These are phyloP conservation scores for Probaryconus sp. DNA, from an alignment of 1,140 invertebrate genomes.

Conservation along the genomic window DNA sequence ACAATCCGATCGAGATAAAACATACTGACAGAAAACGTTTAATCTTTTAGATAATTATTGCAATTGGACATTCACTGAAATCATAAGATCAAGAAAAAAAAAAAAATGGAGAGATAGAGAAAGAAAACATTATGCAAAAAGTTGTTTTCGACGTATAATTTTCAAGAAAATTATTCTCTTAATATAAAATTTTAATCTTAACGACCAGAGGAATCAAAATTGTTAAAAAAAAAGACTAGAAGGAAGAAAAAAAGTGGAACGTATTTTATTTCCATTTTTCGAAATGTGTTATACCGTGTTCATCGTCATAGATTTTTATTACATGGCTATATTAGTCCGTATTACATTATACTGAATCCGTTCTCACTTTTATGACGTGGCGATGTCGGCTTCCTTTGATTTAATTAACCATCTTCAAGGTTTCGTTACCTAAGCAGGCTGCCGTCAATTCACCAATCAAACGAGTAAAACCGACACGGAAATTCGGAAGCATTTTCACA, in stretches of 20 bases:
- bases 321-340: slow-evolving; percentile 71
- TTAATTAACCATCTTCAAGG: slow-evolving; percentile 74
- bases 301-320: slow-evolving; percentile 74
- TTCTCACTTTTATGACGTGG: slow-evolving; percentile 76
- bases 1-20: slow-evolving; percentile 15
- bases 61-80: slow-evolving; percentile 1
- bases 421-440: slow-evolving; percentile 63
- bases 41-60: slow-evolving; percentile 1
- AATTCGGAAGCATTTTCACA: slow-evolving; percentile 65
- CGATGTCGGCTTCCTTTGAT: slow-evolving; percentile 75
- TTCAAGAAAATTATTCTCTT: too few relatives aligned
- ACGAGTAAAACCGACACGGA: slow-evolving; percentile 57
- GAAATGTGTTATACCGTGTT: slow-evolving; percentile 53
- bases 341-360: slow-evolving; percentile 71
- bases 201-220: too few relatives aligned
- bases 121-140: too few relatives aligned
- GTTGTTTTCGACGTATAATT: too few relatives aligned
- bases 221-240: background rate
- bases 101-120: too few relatives aligned
- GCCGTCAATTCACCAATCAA: slow-evolving; percentile 60
- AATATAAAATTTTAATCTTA: too few relatives aligned
- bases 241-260: slow-evolving; percentile 10
- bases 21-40: slow-evolving; percentile 7
- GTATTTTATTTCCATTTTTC: slow-evolving; percentile 53
- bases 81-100: too few relatives aligned